Evolutionary conservation across 2,797 vertebrate species (phyloP).

Genomic region (Enteromius unitaeniatus): DNA sequence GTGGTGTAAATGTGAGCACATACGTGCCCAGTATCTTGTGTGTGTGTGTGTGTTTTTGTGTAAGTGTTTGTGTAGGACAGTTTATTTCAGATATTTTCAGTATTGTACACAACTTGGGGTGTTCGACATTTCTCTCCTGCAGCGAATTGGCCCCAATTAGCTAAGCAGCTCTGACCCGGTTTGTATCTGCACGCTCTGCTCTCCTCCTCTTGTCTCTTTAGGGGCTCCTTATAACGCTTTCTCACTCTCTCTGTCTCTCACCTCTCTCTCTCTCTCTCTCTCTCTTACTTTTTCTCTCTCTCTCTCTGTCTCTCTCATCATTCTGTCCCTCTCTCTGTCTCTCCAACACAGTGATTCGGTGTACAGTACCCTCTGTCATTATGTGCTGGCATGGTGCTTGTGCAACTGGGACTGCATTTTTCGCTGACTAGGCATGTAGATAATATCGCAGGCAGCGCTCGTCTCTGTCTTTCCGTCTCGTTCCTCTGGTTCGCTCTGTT

Average conservation of each 20-base stretch:
- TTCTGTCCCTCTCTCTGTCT: slow-evolving; percentile 77
- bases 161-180: slow-evolving; percentile 99
- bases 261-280: slow-evolving; percentile 51
- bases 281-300: slow-evolving; percentile 60
- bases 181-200: slow-evolving; percentile 99
- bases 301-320: slow-evolving; percentile 27
- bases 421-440: slow-evolving; percentile 92
- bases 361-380: slow-evolving; percentile 99
- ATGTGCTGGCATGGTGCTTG: slow-evolving; percentile 99
- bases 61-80: slow-evolving; percentile 89
- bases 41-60: slow-evolving; percentile 68
- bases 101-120: slow-evolving; percentile 99
- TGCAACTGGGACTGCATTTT: slow-evolving; percentile 98
- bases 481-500: slow-evolving; percentile 43
- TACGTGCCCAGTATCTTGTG: slow-evolving; percentile 72
- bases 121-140: slow-evolving; percentile 99
- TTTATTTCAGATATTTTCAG: slow-evolving; percentile 89
- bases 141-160: slow-evolving; percentile 99
- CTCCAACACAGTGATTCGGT: slow-evolving; percentile 98
- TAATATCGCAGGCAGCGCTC: slow-evolving; percentile 96
- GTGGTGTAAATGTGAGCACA: slow-evolving; percentile 70
- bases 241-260: slow-evolving; percentile 70
- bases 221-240: slow-evolving; percentile 85
- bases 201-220: slow-evolving; percentile 88
- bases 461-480: slow-evolving; percentile 68